phyloP scores from a whole-genome alignment of 2,797 vertebrate genomes.

The Crenuchus spilurus region DNA sequence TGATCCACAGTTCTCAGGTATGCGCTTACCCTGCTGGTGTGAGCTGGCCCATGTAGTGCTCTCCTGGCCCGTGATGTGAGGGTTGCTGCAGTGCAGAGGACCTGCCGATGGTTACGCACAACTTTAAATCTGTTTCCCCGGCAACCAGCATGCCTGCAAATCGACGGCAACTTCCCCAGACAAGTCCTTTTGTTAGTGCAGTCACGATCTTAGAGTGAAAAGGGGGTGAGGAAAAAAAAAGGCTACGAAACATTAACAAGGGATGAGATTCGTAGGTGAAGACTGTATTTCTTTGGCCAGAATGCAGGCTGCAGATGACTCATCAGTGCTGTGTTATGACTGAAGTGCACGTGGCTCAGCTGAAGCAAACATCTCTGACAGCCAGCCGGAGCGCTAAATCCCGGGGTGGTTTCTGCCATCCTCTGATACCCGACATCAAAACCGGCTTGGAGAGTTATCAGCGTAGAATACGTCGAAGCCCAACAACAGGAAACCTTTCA shows the following conservation, averaged over 20 bases:
- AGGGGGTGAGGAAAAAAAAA: slow-evolving; percentile 47
- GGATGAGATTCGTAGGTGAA: slow-evolving; percentile 31
- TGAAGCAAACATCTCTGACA: slow-evolving; percentile 21
- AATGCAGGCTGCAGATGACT: slow-evolving; percentile 31
- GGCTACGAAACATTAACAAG: slow-evolving; percentile 38
- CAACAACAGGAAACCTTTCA: slow-evolving; percentile 16
- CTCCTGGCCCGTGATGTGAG: slow-evolving; percentile 39
- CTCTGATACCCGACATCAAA: slow-evolving; percentile 21
- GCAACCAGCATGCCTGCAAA: slow-evolving; percentile 84
- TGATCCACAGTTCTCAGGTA: slow-evolving; percentile 12
- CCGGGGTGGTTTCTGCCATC: slow-evolving; percentile 16
- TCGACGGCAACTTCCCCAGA: slow-evolving; percentile 78
- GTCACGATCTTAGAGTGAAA: slow-evolving; percentile 74
- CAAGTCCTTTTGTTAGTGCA: slow-evolving; percentile 81
- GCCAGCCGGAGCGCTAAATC: slow-evolving; percentile 20
- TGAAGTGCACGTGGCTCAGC: slow-evolving; percentile 17
- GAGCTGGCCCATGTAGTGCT: slow-evolving; percentile 37
- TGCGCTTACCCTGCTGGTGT: slow-evolving; percentile 22
- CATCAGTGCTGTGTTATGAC: slow-evolving; percentile 19
- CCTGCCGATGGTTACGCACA: slow-evolving; percentile 72
- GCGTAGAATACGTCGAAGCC: background rate
- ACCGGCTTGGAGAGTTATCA: slow-evolving; percentile 8
- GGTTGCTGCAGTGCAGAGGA: slow-evolving; percentile 83
- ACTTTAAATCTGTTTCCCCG: slow-evolving; percentile 80
- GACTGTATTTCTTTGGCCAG: slow-evolving; percentile 13